phyloP scores from a whole-genome alignment of 1,140 invertebrate species.

The Ceratoteleas bidentatus region DNA sequence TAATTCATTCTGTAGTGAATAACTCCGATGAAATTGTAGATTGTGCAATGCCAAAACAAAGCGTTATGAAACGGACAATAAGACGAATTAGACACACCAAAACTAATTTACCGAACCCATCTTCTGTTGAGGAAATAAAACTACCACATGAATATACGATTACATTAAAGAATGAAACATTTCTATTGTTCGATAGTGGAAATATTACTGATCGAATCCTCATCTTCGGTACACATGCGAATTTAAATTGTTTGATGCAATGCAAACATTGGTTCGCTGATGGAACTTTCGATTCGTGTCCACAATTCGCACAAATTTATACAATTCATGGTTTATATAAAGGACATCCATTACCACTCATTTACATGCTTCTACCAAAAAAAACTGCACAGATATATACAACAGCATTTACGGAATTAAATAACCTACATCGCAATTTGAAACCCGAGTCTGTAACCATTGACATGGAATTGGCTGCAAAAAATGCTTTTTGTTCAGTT shows the following conservation, averaged over 20 bases:
- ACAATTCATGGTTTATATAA: slow-evolving; percentile 13
- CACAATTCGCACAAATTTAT: slow-evolving; percentile 10
- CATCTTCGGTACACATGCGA: slow-evolving; percentile 1
- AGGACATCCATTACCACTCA: background rate
- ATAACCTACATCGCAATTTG: slow-evolving; percentile 8
- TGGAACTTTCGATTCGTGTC: slow-evolving; percentile 20
- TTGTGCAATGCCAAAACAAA: slow-evolving; percentile 10
- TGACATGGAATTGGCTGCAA: slow-evolving; percentile 7
- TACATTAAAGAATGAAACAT: slow-evolving; percentile 1
- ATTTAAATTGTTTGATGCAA: slow-evolving; percentile 1
- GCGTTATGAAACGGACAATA: slow-evolving; percentile 3
- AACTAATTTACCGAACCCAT: background rate
- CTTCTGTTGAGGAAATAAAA: background rate
- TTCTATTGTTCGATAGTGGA: slow-evolving; percentile 18
- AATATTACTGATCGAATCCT: slow-evolving; percentile 1
- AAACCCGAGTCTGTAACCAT: slow-evolving; percentile 1
- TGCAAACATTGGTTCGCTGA: slow-evolving; percentile 15
- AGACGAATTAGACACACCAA: background rate
- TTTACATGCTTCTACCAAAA: slow-evolving; percentile 5
- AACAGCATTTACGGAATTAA: slow-evolving; percentile 3
- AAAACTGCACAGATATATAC: slow-evolving; percentile 1
- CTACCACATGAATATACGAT: slow-evolving; percentile 6
- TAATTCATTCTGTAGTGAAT: background rate
- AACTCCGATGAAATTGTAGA: background rate
- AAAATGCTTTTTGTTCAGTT: background rate